Evolutionary conservation across 2,888 invertebrate species (phyloP), one percentile per base, ranked within the genome.

Genomic region (Phlogophora meticulosa): DNA sequence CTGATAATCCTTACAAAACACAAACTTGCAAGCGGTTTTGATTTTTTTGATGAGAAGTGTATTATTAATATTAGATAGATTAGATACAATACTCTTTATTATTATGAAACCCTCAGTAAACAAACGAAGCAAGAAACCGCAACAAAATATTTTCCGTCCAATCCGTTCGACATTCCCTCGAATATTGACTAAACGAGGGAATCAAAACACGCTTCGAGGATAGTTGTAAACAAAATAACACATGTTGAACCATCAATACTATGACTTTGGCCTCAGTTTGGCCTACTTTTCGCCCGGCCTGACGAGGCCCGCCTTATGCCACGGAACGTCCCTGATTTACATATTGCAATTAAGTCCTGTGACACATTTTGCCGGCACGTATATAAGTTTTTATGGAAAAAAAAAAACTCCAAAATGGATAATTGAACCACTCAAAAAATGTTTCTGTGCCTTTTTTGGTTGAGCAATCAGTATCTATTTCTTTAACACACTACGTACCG

Each of bases 201-300:
- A 74, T 68, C 68, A 78, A 76, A 76, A 74, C 40, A 76, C 58
- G 68, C 36, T 77, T 56, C 34, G 55, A 43, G 61, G 76, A 63
- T 72, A 82, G 63, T 76, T 79, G 76, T 79, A 76, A 76, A 82
- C 80, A 69, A 72, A 82, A 80, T 82, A 72, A 72, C 77, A 75
- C 76, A 79, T 79, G 76, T 60, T 75, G 80, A 66, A 53, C 76
- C 43, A 32, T 38, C 42, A 28, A 38, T 58, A 57, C 71, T 53
- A 58, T 75, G 76, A 74, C 68, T 82, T 77, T 83, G 75, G 75
- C 77, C 84, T 64, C 67, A 45, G 48, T 64, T 70, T 83, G 80
- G 56, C 84, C 82, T 83, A 82, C 77, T 81, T 82, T 77, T 49
- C 40, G 42, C 38, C 7, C n/a, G 45, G 24, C 46, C 49, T 62